Percentiles rank a stretch among this genome's conserved stretches.
Conservation (phyloP, 2,888 invertebrate species). For the Entomobrya proxima region DNA sequence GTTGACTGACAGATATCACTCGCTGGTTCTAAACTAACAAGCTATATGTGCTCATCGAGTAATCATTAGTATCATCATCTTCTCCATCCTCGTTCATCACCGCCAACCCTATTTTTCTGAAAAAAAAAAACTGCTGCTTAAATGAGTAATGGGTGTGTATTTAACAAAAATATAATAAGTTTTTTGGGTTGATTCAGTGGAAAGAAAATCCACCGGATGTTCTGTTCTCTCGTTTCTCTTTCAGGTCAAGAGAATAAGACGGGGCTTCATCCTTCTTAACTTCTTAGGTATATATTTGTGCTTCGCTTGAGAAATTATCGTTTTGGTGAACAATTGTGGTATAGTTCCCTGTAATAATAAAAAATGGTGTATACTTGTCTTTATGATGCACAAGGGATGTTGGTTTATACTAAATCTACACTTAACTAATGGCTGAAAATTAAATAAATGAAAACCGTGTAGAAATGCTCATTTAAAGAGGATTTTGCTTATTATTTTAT, state of each 20-base stretch:
- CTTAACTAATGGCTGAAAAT: conserved; percentile 33
- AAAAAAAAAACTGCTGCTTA: background rate
- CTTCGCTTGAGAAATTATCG: conserved; percentile 32
- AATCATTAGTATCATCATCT: background rate
- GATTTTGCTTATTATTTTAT: conserved; percentile 54
- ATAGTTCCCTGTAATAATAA: background rate
- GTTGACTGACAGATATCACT: conserved; percentile 48
- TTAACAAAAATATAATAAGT: background rate
- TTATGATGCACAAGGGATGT: background rate
- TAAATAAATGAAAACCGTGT: conserved; percentile 36
- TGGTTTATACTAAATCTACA: conserved; percentile 18
- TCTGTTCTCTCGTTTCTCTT: conserved; percentile 27
- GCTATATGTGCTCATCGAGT: background rate
- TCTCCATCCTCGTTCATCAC: background rate
- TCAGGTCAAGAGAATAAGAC: background rate
- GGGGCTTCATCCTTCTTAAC: background rate
- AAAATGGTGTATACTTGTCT: background rate
- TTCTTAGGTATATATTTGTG: background rate
- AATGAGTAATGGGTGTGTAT: conserved; percentile 27
- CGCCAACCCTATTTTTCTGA: background rate
- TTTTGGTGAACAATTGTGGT: conserved; percentile 20
- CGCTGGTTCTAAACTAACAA: background rate
- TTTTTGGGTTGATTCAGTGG: background rate
- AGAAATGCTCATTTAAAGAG: conserved; percentile 19
- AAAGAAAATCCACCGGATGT: conserved; percentile 52